phyloP scores from a whole-genome alignment of 2,888 invertebrate species.

The Caenorhabditis parvicauda region DNA sequence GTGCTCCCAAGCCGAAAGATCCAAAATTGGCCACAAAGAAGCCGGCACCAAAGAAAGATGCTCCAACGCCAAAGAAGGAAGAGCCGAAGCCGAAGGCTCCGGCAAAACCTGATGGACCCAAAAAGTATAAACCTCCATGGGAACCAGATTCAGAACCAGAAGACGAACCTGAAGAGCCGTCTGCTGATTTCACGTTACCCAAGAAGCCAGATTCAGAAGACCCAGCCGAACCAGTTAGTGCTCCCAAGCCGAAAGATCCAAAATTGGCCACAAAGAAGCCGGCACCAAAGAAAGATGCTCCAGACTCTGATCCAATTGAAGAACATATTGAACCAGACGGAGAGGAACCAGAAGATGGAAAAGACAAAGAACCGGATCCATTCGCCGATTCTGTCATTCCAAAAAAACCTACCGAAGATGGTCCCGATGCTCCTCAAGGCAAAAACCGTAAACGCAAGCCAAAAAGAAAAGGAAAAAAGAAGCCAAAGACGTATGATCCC shows the following conservation, averaged over 20 bases:
- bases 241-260: slow-evolving; percentile 13
- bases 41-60: too few species aligned
- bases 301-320: slow-evolving; percentile 22
- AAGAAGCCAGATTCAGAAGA: too few species aligned
- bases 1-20: slow-evolving; percentile 7
- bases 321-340: slow-evolving; percentile 16
- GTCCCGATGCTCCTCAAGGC: slow-evolving; percentile 13
- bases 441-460: slow-evolving; percentile 21
- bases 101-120: too few species aligned
- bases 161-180: too few species aligned
- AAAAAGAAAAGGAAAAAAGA: slow-evolving; percentile 20
- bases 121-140: too few species aligned
- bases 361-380: slow-evolving; percentile 19
- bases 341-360: slow-evolving; percentile 26
- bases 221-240: too few species aligned
- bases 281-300: slow-evolving; percentile 18
- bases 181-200: too few species aligned
- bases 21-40: not conserved
- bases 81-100: too few species aligned
- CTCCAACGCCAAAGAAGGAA: too few species aligned
- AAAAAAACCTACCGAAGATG: slow-evolving; percentile 1
- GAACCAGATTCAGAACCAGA: too few species aligned
- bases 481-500: slow-evolving; percentile 7
- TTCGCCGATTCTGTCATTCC: not conserved
- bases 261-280: slow-evolving; percentile 20